Conservation (phyloP, 2,888 invertebrate species). For the Sialis lutaria region DNA sequence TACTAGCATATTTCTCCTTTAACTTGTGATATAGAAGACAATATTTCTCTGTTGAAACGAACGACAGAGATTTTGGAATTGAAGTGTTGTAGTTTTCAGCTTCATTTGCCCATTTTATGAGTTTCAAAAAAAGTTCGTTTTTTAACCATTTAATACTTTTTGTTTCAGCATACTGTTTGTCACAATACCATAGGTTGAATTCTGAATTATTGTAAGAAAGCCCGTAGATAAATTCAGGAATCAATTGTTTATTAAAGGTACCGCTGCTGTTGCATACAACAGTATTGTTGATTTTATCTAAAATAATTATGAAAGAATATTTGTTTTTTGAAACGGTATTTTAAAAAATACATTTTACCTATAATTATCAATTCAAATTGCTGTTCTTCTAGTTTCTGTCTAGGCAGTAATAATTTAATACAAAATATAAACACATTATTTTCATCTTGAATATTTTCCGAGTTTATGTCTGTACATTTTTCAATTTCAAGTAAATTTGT, state of each 20-base stretch:
- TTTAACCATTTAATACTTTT: conserved; percentile 32
- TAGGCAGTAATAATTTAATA: conserved; percentile 26
- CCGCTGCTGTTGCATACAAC: conserved; percentile 32
- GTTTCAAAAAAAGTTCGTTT: conserved; percentile 35
- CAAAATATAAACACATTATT: conserved; percentile 18
- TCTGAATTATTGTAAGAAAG: conserved; percentile 17
- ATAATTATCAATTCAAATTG: conserved; percentile 18
- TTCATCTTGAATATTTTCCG: conserved; percentile 5
- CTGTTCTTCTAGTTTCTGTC: conserved; percentile 16
- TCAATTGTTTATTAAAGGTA: conserved; percentile 22
- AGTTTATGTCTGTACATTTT: no score
- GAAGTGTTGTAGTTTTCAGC: conserved; percentile 17
- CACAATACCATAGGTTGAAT: conserved; percentile 23
- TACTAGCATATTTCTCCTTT: conserved; percentile 60
- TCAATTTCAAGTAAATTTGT: no score
- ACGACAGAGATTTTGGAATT: conserved; percentile 36
- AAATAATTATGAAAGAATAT: conserved; percentile 24
- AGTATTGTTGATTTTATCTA: conserved; percentile 23
- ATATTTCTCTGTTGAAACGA: conserved; percentile 52
- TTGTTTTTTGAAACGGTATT: conserved; percentile 16
- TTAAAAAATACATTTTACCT: conserved; percentile 14
- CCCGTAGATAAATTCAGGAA: conserved; percentile 32
- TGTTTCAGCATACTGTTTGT: conserved; percentile 25
- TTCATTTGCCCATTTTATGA: conserved; percentile 43
- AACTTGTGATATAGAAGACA: conserved; percentile 50